Evolutionary conservation across 2,113 vertebrate species (phyloP), one percentile per base, ranked within the genome.

Genomic region (Triplophysa tibetana): DNA sequence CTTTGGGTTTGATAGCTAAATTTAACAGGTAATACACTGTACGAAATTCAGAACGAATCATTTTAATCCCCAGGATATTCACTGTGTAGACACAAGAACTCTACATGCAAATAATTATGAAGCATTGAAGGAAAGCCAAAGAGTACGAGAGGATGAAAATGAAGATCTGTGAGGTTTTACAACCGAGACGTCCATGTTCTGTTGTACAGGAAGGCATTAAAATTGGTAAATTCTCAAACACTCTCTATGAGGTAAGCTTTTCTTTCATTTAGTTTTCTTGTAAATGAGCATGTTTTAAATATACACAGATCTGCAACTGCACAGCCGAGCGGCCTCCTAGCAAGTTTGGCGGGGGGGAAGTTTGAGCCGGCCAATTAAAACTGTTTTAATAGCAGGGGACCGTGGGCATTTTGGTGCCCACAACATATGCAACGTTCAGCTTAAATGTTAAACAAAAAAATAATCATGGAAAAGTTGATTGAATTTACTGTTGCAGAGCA

Each of bases 1-100:
- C 26, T 48, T 45, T 13, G 69, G 60, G 70, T 78, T 80, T 83
- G 33, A 26, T 52, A 81, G 81, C 73, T 63, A 77, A 77, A 78
- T 84, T 68, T 81, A 87, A 83, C 84, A 65, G 68, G 52, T 56
- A 67, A 64, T 78, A 77, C 66, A 78, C 41, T n/a, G 23, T 43
- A 43, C 23, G 24, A 65, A 69, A 75, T 80, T 70, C 75, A 43
- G 70, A 82, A 77, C 79, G 43, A 73, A 68, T 65, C 38, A 66
- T 69, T 80, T 79, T 77, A 63, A 79, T 82, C 62, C 68, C 69
- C 69, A 56, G 65, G 52, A 60, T 64, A 74, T 84, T 78, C 61
- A 70, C 56, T 24, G 21, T 14, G 64, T 16, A 70, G 70, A 69
- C 29, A 70, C 43, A 54, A 62, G 66, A 24, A 66, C 73, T 29